A percentile compares a stretch with the other conserved stretches of the same genome.
Conservation (phyloP, 2,113 vertebrate genomes). For the Callospermophilus lateralis region DNA sequence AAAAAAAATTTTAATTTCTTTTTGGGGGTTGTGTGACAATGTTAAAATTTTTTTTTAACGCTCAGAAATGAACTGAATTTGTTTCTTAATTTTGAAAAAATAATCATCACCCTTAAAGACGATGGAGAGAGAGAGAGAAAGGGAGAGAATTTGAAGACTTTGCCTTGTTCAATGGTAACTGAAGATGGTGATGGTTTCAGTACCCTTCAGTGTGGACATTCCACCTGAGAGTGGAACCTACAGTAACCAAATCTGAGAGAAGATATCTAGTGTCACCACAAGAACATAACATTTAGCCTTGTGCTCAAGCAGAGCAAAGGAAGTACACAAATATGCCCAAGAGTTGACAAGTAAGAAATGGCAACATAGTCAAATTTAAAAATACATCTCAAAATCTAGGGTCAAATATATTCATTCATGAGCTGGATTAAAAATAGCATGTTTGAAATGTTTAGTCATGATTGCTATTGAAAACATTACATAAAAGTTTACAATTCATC, state of each 20-base stretch:
- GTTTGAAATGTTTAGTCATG: neutral
- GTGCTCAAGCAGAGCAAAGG: neutral
- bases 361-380: neutral
- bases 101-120: neutral
- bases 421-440: neutral
- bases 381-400: neutral
- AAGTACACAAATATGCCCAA: neutral
- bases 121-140: neutral
- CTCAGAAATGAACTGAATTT: neutral
- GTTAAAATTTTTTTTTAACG: neutral
- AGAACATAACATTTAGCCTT: neutral
- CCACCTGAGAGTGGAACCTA: neutral
- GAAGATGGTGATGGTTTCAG: no score
- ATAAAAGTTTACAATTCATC: neutral
- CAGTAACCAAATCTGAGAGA: neutral
- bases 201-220: neutral
- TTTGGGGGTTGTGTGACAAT: neutral
- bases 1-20: neutral
- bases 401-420: neutral
- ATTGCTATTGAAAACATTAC: neutral
- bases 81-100: neutral
- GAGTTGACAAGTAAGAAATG: neutral
- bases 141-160: neutral
- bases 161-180: neutral
- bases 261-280: neutral